Evolutionary conservation across 2,113 vertebrate genomes (phyloP).

Genomic region (Cisticola juncidis): DNA sequence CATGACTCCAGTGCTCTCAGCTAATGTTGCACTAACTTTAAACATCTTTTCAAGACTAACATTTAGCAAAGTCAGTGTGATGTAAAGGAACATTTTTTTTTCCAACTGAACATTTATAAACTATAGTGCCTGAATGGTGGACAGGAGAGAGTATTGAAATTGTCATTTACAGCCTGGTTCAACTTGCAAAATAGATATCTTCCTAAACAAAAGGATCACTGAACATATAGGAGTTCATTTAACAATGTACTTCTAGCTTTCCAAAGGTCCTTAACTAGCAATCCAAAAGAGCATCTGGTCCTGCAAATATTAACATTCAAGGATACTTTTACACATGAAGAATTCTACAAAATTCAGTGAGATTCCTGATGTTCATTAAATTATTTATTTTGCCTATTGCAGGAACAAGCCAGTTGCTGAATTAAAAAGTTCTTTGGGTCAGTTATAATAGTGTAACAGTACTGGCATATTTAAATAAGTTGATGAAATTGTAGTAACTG

Average conservation of each 20-base stretch:
- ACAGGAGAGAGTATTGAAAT: not conserved
- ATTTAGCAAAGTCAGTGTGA: conserved; percentile 20
- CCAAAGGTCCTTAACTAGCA: not conserved
- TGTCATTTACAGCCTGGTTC: not conserved
- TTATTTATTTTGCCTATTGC: not conserved
- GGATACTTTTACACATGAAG: not conserved
- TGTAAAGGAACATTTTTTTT: not conserved
- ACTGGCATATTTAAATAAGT: not conserved
- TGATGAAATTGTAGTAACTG: not conserved
- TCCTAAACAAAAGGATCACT: not conserved
- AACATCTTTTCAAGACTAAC: not conserved
- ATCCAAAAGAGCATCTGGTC: not conserved
- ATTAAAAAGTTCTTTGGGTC: not conserved
- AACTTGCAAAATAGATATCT: not conserved
- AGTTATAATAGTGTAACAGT: not conserved
- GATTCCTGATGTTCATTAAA: not conserved
- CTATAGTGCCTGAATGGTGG: not conserved
- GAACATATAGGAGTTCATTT: not conserved
- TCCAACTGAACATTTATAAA: not conserved
- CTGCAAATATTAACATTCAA: conserved; percentile 11
- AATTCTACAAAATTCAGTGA: not conserved
- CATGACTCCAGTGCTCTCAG: conserved; percentile 37
- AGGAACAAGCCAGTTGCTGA: not conserved
- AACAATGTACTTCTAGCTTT: conserved; percentile 16
- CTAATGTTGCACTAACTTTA: conserved; percentile 41